Evolutionary conservation across 2,888 invertebrate species (phyloP).

Genomic region (Diloba caeruleocephala): DNA sequence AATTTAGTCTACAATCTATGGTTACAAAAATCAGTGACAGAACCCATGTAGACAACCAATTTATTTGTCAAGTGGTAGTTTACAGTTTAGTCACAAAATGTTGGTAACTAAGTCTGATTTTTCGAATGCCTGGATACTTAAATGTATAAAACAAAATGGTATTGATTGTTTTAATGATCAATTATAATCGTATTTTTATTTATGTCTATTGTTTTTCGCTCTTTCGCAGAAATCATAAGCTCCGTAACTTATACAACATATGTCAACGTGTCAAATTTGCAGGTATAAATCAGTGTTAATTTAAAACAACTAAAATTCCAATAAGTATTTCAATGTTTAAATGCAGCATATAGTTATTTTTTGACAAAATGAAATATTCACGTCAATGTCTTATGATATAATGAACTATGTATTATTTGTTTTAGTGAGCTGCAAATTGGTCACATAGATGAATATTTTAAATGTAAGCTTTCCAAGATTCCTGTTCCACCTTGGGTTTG

Average conservation of each 20-base stretch:
- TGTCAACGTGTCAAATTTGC: constrained; percentile 73
- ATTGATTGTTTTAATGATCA: too few species aligned
- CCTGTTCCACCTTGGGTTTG: constrained; percentile 86
- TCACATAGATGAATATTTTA: constrained; percentile 85
- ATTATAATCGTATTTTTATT: not conserved
- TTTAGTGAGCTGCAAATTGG: constrained; percentile 79
- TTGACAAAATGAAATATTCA: constrained; percentile 25
- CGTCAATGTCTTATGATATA: constrained; percentile 43
- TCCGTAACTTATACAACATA: constrained; percentile 71
- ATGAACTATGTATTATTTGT: constrained; percentile 65
- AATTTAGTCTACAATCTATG: too few species aligned
- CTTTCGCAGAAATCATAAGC: constrained; percentile 85
- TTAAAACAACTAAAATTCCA: too few species aligned
- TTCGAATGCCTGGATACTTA: too few species aligned
- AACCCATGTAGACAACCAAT: too few species aligned
- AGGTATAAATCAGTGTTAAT: too few species aligned
- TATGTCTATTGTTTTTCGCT: constrained; percentile 34
- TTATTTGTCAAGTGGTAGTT: too few species aligned
- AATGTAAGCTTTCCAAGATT: constrained; percentile 86
- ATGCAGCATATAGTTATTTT: constrained; percentile 28
- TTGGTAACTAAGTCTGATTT: too few species aligned
- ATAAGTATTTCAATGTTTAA: constrained; percentile 29
- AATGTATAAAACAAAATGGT: too few species aligned
- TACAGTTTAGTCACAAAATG: too few species aligned
- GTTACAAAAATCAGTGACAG: too few species aligned